Conservation (phyloP, 2,797 vertebrate genomes). For the Streptopelia turtur region DNA sequence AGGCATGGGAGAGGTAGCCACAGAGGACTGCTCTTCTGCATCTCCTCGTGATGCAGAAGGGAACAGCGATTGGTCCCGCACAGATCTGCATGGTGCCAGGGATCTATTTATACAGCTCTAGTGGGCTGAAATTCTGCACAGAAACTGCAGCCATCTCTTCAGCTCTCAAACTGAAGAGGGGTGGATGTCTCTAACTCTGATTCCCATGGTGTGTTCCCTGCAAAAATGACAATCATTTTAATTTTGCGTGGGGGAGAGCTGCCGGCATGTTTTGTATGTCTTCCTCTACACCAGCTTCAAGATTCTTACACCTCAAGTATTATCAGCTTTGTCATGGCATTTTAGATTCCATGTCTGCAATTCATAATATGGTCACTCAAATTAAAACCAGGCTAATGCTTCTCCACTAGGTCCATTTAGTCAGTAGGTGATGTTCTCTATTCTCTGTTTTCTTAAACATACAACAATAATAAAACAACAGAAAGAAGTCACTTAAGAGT, state of each 20-base stretch:
- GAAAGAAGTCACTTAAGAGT: slow-evolving; percentile 18
- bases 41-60: not conserved
- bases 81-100: not conserved
- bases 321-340: not conserved
- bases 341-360: not conserved
- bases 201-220: slow-evolving; percentile 45
- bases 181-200: slow-evolving; percentile 43
- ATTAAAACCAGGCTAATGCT: not conserved
- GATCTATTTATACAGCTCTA: slow-evolving; percentile 51
- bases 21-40: slow-evolving; percentile 6
- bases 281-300: slow-evolving; percentile 11
- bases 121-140: not conserved
- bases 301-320: slow-evolving; percentile 28
- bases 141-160: slow-evolving; percentile 44
- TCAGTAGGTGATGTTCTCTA: not conserved
- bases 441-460: not conserved
- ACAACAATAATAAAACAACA: not conserved
- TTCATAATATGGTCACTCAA: not conserved
- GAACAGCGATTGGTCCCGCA: not conserved
- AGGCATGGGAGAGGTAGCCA: not conserved
- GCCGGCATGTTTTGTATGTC: not conserved
- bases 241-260: slow-evolving; percentile 25
- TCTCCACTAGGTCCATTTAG: not conserved
- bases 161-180: slow-evolving; percentile 32
- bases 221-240: slow-evolving; percentile 51